Percentiles rank a stretch among this genome's conserved stretches.
These are phyloP conservation scores for Rhinopomastus cyanomelas DNA, from an alignment of 2,113 vertebrate genomes.

Conservation along the genomic window DNA sequence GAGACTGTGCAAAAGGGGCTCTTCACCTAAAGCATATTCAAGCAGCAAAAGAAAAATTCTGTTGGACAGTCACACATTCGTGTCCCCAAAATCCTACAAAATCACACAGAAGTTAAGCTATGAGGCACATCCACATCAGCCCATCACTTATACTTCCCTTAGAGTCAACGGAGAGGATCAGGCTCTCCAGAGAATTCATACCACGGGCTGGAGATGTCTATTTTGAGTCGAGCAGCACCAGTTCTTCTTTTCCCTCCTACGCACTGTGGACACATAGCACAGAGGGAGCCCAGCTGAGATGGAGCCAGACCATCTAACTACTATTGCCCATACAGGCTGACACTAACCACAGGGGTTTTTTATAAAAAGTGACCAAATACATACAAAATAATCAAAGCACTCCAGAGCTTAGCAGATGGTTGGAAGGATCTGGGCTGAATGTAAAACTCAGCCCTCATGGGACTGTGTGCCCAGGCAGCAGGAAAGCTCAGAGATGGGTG, in stretches of 20 bases:
- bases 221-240: not conserved
- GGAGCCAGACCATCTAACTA: not conserved
- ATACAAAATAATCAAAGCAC: not conserved
- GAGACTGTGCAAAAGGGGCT: not conserved
- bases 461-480: not conserved
- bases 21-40: not conserved
- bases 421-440: not conserved
- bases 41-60: not conserved
- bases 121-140: not conserved
- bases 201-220: rapidly evolving
- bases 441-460: not conserved
- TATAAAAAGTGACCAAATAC: not conserved
- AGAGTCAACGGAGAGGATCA: not conserved
- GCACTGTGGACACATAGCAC: not conserved
- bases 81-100: not conserved
- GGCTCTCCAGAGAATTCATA: not conserved
- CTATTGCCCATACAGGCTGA: not conserved
- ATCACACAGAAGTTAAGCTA: not conserved
- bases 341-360: not conserved
- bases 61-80: not conserved
- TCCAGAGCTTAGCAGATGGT: not conserved
- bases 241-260: not conserved
- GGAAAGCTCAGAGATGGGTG: not conserved
- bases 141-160: not conserved
- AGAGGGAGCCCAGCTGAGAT: not conserved